These are phyloP conservation scores for Dipodomys stephensi DNA, from an alignment of 2,113 vertebrate species.

Conservation along the genomic window DNA sequence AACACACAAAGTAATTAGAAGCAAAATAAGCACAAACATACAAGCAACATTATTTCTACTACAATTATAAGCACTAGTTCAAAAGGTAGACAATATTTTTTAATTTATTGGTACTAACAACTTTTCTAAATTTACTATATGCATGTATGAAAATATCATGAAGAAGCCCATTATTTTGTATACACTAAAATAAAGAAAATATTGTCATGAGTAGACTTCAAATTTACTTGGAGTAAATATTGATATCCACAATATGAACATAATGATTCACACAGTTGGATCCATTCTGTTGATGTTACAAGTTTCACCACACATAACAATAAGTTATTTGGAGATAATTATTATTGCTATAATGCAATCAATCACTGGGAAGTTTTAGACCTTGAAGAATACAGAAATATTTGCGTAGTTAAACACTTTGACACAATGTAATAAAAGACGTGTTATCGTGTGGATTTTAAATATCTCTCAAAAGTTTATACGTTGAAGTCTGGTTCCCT, in stretches of 20 bases:
- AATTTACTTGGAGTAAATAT: too few species aligned
- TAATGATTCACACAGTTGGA: too few species aligned
- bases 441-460: not conserved
- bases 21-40: not conserved
- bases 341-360: not conserved
- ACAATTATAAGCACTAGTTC: not conserved
- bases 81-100: not conserved
- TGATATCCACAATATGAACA: too few species aligned
- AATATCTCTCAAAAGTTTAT: not conserved
- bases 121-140: too few species aligned
- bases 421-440: not conserved
- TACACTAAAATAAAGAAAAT: too few species aligned
- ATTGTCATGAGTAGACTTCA: too few species aligned
- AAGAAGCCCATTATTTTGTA: too few species aligned
- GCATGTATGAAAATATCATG: too few species aligned
- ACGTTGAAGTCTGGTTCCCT: not conserved
- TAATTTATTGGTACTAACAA: not conserved
- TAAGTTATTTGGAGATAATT: slow-evolving; percentile 6
- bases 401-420: not conserved
- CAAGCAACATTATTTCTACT: not conserved
- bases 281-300: not conserved
- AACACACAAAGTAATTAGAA: not conserved
- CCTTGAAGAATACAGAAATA: not conserved
- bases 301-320: not conserved
- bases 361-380: not conserved